Percentiles rank a stretch among this genome's conserved stretches.
phyloP scores from a whole-genome alignment of 1,140 invertebrate genomes.

The Odontomachus brunneus region DNA sequence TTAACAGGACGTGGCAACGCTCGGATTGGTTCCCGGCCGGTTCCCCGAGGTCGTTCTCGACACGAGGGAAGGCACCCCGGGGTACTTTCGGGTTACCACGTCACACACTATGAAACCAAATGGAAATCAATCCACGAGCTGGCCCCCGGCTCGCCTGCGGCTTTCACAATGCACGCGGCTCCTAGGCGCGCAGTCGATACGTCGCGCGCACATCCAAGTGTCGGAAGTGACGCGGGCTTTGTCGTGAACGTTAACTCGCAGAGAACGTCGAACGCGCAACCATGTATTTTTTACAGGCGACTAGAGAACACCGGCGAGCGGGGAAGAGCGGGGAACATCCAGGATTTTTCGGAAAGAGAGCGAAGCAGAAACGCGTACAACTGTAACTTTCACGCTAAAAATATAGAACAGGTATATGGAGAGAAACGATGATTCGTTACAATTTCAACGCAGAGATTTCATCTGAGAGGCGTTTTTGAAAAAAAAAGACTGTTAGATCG shows the following conservation, averaged over 20 bases:
- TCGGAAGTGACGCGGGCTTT: slow-evolving; percentile 42
- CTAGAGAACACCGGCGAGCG: too few species aligned
- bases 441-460: too few species aligned
- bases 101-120: slow-evolving; percentile 69
- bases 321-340: not conserved
- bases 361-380: not conserved
- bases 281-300: slow-evolving; percentile 12
- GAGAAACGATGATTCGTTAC: too few species aligned
- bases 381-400: not conserved
- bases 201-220: slow-evolving; percentile 43
- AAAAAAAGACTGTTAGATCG: slow-evolving; percentile 6
- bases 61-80: slow-evolving; percentile 61
- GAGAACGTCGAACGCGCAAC: not conserved
- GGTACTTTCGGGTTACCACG: slow-evolving; percentile 73
- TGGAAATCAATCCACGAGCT: slow-evolving; percentile 57
- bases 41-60: slow-evolving; percentile 68
- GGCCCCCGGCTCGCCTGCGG: slow-evolving; percentile 62
- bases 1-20: slow-evolving; percentile 66
- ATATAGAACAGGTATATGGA: not conserved
- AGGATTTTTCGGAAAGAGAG: not conserved
- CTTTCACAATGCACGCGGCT: slow-evolving; percentile 81
- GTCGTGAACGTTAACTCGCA: slow-evolving; percentile 17
- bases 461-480: not conserved
- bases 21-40: slow-evolving; percentile 71
- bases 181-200: slow-evolving; percentile 54